Base-by-base conservation (phyloP, 2,797 vertebrate species). In the Hemibagrus guttatus region DNA sequence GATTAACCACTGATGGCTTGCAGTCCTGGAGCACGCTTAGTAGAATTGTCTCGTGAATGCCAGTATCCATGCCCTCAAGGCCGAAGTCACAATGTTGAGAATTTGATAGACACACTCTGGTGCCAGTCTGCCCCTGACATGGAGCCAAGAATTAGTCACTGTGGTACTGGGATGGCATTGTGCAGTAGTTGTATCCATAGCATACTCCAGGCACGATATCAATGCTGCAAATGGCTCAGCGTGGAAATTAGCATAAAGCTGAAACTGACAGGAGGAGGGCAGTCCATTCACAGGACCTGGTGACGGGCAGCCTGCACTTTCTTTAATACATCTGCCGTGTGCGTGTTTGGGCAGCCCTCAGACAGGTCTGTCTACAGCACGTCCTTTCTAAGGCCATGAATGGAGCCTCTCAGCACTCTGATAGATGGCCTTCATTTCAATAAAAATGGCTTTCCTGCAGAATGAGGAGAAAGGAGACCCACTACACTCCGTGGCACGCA, bases 321-420 rank as follows among this genome's bases (percentile, higher is more conserved):
- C 85, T 95, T 95, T 95, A 95, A 95, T 95, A 95, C 96, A 96
- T 96, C 96, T 96, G 96, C 94, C 94, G 94, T 93, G 91, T 95
- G 93, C 85, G 92, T 93, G 94, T 96, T 94, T 83, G 88, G 92
- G 94, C 95, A 93, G 91, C 92, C 94, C 94, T 92, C 93, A 91
- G 94, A 95, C 96, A 96, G 95, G 94, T 94, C 94, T 91, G 90
- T 88, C 92, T 92, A 93, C 88, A 94, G 90, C 90, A 91, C 89
- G 87, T 93, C 95, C 92, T 96, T 85, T 97, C 95, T 95, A 95
- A 83, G 66, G 82, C 87, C 80, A 86, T 89, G 94, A 96, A 96
- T 94, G 92, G 93, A 91, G 90, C 92, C 93, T 93, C 94, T 93
- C 94, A 93, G 23, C 81, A 88, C 89, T 59, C 89, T 96, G 96